Base-by-base conservation (phyloP, 1,140 invertebrate genomes). In the Panagrolaimus sp. region DNA sequence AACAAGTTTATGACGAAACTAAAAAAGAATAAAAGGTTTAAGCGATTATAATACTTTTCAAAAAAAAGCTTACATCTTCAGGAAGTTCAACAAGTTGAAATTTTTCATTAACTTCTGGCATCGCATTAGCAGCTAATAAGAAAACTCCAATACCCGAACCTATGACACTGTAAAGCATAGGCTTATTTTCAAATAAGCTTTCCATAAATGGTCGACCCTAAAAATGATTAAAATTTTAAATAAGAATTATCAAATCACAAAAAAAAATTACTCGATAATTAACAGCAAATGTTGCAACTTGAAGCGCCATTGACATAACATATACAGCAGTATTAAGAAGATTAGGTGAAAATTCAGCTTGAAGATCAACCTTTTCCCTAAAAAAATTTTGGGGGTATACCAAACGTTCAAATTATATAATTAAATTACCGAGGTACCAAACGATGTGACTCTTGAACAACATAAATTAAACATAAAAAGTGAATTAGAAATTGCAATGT, bases 131-230 rank as follows among this genome's bases (percentile, higher is more conserved):
- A 20, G 85, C 84, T 38, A 86, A 73, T 13, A 70, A 68, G 23
- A 84, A 75, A 11, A 86, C 82, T 13, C 82, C 81, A 8, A 77
- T 71, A n/a, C 77, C 80, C 44, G 86, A 87, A 27, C 84, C 78
- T 23, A 84, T 63, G 7, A 83, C 74, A 27, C 81, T 83, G 85
- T 92, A 96, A 72, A 98, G 84, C 65, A 99, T 86, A 27, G 92
- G 89, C 78, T 90, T 91, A 85, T 99, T 98, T 79, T 96, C 91
- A 16, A 83, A 83, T 66, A 99, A 85, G 85, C 92, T 92, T 84
- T 97, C 93, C 96, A 99, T 99, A 78, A 93, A 99, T 1, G 96
- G 96, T 83, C 92, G 89, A 11, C 96, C 96, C 93, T 97, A 80
- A 48, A 38, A 38, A 38, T 38, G 31, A 2, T 38, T 38, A 38